Conservation (phyloP, 2,113 vertebrate genomes). For the Macrotis lagotis region DNA sequence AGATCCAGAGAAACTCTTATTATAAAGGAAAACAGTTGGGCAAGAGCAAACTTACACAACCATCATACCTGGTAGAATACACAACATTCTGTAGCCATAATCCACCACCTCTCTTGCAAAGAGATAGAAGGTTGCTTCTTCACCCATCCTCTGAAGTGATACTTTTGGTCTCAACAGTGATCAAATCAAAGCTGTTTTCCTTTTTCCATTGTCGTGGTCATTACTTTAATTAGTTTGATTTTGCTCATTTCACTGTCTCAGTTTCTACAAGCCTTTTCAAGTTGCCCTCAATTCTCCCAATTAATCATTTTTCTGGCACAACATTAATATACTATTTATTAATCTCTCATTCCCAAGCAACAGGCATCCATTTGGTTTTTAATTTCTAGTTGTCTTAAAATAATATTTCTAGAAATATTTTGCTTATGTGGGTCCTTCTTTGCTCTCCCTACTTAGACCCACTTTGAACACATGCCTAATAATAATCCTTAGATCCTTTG, state of each 20-base stretch:
- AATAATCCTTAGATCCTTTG: too few relatives aligned
- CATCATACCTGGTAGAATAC: background rate
- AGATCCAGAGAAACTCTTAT: background rate
- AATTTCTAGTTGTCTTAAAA: background rate
- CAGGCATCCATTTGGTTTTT: background rate
- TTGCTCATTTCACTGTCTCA: background rate
- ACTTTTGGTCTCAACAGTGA: background rate
- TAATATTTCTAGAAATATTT: background rate
- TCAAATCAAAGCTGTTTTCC: background rate
- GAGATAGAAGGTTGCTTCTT: background rate
- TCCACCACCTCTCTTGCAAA: background rate
- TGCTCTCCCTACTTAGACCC: background rate
- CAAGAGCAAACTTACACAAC: background rate
- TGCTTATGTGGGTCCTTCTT: background rate
- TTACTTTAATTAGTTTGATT: background rate
- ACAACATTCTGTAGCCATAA: background rate
- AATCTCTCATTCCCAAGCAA: background rate
- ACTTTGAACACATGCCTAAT: background rate
- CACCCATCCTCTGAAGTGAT: background rate
- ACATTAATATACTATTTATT: background rate
- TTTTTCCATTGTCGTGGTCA: background rate
- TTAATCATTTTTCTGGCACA: background rate
- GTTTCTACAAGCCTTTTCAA: background rate
- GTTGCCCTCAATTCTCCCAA: background rate
- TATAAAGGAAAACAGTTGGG: background rate